Evolutionary conservation across 2,113 vertebrate genomes (phyloP).

Genomic region (Nasalis larvatus): DNA sequence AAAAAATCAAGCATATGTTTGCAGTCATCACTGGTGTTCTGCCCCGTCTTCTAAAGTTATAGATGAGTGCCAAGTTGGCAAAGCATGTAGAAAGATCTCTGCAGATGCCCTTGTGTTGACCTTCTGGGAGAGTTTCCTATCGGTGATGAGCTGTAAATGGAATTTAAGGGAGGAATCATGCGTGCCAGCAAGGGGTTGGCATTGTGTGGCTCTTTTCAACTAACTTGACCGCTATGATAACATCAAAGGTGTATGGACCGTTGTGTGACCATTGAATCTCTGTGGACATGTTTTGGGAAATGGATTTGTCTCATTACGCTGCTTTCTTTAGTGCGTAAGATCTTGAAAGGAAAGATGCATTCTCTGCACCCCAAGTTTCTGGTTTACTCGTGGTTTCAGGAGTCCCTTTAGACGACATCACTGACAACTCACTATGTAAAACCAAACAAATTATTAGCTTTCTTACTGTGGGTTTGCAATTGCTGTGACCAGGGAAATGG

Average conservation of each 20-base stretch:
- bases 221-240: fast-evolving
- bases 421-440: not conserved
- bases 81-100: not conserved
- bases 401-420: not conserved
- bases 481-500: not conserved
- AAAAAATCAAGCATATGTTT: not conserved
- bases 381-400: not conserved
- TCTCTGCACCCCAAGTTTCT: not conserved
- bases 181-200: fast-evolving
- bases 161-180: too few relatives aligned
- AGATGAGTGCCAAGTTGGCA: not conserved
- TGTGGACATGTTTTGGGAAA: fast-evolving
- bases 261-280: fast-evolving
- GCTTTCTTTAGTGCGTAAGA: not conserved
- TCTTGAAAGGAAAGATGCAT: not conserved
- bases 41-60: not conserved
- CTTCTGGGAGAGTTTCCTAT: not conserved
- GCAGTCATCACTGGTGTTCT: not conserved
- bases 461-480: not conserved
- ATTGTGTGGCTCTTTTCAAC: not conserved
- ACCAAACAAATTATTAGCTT: not conserved
- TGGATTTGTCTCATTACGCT: not conserved
- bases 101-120: not conserved
- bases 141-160: not conserved
- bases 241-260: fast-evolving